A percentile compares a stretch with the other conserved stretches of the same genome.
Conservation (phyloP, 2,113 vertebrate genomes). For the Pseudonaja textilis region DNA sequence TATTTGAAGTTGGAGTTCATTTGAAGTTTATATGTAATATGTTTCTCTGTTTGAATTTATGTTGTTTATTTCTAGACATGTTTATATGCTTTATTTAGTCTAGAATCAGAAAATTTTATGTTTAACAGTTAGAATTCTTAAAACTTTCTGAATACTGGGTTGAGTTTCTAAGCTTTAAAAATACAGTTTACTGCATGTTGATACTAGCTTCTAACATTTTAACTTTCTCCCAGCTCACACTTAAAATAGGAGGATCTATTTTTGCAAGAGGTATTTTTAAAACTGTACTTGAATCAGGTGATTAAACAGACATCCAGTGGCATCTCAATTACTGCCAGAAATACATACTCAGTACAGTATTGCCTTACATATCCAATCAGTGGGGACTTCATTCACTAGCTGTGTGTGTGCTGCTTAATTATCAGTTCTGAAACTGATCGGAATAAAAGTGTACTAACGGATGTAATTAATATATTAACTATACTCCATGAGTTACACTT, state of each 20-base stretch:
- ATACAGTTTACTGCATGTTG: constrained; percentile 58
- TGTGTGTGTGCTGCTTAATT: constrained; percentile 47
- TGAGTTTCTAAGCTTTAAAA: constrained; percentile 49
- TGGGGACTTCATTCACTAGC: constrained; percentile 58
- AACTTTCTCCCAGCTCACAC: constrained; percentile 39
- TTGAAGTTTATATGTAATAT: constrained; percentile 15
- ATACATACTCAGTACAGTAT: constrained; percentile 52
- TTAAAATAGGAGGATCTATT: constrained; percentile 48
- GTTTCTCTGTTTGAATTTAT: constrained; percentile 30
- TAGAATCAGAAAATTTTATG: constrained; percentile 20
- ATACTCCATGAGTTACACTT: constrained; percentile 46
- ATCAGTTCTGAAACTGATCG: constrained; percentile 52
- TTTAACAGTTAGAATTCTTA: constrained; percentile 46
- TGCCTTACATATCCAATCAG: constrained; percentile 61
- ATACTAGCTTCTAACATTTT: constrained; percentile 28
- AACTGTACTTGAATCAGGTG: constrained; percentile 73
- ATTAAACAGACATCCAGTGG: constrained; percentile 49
- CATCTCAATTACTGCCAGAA: constrained; percentile 61
- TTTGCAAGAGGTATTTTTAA: constrained; percentile 64
- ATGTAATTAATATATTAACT: constrained; percentile 54
- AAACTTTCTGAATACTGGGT: not conserved
- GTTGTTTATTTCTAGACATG: not conserved
- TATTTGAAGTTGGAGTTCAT: constrained; percentile 42
- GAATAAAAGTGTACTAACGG: constrained; percentile 64
- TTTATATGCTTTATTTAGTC: constrained; percentile 34